Percentiles rank a stretch among this genome's conserved stretches.
Evolutionary conservation across 1,140 invertebrate species (phyloP).

Genomic region (Anagrus nilaparvatae): DNA sequence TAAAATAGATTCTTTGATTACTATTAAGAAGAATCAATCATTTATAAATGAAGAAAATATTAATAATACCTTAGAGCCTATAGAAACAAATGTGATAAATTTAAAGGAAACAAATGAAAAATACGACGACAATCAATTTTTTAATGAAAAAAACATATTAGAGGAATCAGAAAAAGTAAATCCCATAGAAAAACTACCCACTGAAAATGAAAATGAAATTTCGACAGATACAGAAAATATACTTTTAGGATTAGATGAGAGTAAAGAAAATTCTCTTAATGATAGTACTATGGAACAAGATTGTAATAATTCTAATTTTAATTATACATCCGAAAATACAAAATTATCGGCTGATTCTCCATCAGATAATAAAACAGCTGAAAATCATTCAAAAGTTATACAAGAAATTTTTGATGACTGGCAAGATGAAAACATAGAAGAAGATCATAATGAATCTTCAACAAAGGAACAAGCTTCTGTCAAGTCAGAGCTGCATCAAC

Average conservation of each 20-base stretch:
- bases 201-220: neutral
- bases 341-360: too few relatives aligned
- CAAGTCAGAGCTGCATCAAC: too few relatives aligned
- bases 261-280: neutral
- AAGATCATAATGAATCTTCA: conserved; percentile 22
- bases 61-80: too few relatives aligned
- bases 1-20: too few relatives aligned
- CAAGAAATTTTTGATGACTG: conserved; percentile 41
- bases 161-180: too few relatives aligned
- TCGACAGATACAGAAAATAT: neutral
- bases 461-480: too few relatives aligned
- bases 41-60: too few relatives aligned
- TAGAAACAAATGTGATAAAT: too few relatives aligned
- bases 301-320: neutral
- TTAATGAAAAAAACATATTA: too few relatives aligned
- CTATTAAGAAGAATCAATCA: too few relatives aligned
- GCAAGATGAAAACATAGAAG: conserved; percentile 34
- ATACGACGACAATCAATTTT: too few relatives aligned
- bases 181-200: neutral
- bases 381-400: conserved; percentile 34
- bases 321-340: neutral
- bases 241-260: neutral
- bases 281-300: neutral
- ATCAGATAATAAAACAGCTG: conserved; percentile 5
- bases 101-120: too few relatives aligned